Evolutionary conservation across 1,140 invertebrate genomes (phyloP), one percentile per base, ranked within the genome.

Genomic region (Bicyclus anynana): DNA sequence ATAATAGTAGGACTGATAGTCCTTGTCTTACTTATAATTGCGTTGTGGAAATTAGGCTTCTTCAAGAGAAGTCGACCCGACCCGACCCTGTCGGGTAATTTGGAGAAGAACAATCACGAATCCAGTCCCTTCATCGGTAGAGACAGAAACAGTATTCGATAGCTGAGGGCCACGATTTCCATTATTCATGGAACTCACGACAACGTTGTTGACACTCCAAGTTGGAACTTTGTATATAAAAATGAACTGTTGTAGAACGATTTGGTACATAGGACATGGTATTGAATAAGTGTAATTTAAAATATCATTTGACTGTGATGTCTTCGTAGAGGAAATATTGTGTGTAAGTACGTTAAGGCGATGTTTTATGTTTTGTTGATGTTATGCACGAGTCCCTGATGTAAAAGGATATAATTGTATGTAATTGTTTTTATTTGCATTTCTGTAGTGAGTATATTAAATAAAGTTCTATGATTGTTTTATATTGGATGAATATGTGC

Each of bases 31-130:
- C 85, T 97, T 21, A 94, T 94, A n/a, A 88, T 95, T 16, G 81
- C 93, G 2, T 77, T 97, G 17, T 96, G 95, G 93, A 96, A 95
- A 87, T 90, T 94, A 21, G 96, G 96, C 38, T 98, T 98, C 91
- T 98, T 98, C 89, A 96, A 96, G 77, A 78, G 94, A 51, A 92
- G 93, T 80, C 91, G 94, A 60, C 94, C 94, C 6, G 95, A 96
- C 81, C 93, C 93, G 0, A 96, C 95, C 13, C 73, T 96, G 0
- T 95, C 94, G 4, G 95, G 95, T 5, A 97, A 96, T 81, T 81
- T 96, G 18, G 93, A 94, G 76, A 95, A 95, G 73, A 93, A 94
- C 56, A 91, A 92, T 59, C 93, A 93, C 21, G 93, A 95, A 67
- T 87, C 87, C 20, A 91, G 90, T 58, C 90, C 91, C 16, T 91